Evolutionary conservation across 2,888 invertebrate species (phyloP).

Genomic region (Drosophila multiciliata): DNA sequence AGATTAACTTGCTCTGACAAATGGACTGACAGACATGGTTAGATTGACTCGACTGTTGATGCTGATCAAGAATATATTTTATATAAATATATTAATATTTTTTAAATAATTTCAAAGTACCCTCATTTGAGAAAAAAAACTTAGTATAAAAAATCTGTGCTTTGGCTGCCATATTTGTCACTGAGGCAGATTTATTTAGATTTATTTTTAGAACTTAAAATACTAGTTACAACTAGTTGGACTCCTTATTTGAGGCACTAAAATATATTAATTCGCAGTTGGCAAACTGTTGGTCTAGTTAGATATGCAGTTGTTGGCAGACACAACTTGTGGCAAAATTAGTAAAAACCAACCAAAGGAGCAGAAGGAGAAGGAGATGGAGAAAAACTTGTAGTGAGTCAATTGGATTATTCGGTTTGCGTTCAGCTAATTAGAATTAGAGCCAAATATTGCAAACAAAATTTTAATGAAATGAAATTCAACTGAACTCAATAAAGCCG

Average conservation of each 20-base stretch:
- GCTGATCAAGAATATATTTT: background rate
- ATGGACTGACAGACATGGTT: background rate
- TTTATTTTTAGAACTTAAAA: background rate
- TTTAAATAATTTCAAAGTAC: background rate
- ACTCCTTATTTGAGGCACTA: background rate
- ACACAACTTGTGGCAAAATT: background rate
- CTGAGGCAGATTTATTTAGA: background rate
- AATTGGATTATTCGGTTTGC: slow-evolving; percentile 8
- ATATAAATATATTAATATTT: no score
- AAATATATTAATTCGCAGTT: background rate
- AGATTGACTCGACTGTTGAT: background rate
- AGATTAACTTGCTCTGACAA: background rate
- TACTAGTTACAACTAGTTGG: background rate
- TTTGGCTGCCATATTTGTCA: background rate
- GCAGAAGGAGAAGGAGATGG: background rate
- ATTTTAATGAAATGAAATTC: slow-evolving; percentile 46
- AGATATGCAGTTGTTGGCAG: background rate
- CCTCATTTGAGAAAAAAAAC: background rate
- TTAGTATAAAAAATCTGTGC: background rate
- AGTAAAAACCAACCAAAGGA: background rate
- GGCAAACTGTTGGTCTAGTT: background rate
- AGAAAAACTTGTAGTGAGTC: slow-evolving; percentile 1
- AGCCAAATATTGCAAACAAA: slow-evolving; percentile 21
- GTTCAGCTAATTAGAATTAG: slow-evolving; percentile 39
- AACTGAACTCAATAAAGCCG: slow-evolving; percentile 41